Conservation (phyloP, 64 coral and sea anemone genomes). For the Catalaphyllia jardinei region DNA sequence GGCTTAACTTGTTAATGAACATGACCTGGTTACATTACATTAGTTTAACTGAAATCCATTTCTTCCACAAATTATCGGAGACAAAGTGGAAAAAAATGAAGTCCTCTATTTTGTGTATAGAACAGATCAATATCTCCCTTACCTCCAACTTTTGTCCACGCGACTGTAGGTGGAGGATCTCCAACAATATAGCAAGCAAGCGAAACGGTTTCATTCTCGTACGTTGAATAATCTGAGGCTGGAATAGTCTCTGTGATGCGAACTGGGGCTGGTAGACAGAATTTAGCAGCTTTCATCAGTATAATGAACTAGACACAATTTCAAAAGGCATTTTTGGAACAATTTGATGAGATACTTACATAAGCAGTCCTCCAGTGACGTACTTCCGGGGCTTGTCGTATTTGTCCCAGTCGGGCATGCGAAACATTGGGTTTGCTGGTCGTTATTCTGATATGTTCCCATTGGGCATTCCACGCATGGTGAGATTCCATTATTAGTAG, state of each 20-base stretch:
- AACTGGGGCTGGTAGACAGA: background rate
- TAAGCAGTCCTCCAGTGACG: slow-evolving; percentile 47
- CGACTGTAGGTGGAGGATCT: slow-evolving; percentile 2
- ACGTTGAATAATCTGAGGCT: background rate
- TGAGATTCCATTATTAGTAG: slow-evolving; percentile 53
- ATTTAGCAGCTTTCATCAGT: no score
- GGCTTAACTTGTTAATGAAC: no score
- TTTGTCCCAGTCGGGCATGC: slow-evolving; percentile 52
- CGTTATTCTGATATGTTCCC: slow-evolving; percentile 76
- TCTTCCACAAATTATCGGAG: no score
- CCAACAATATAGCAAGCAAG: slow-evolving; percentile 40
- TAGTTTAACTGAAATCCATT: no score
- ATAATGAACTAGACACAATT: no score
- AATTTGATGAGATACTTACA: slow-evolving; percentile 44
- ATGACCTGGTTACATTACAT: no score
- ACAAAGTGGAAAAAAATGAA: no score
- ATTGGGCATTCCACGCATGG: slow-evolving; percentile 57
- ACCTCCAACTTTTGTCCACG: slow-evolving; percentile 44
- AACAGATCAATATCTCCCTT: background rate
- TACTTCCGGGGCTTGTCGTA: slow-evolving; percentile 51
- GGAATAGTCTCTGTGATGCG: slow-evolving; percentile 22
- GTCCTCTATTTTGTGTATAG: no score
- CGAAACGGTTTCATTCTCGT: background rate
- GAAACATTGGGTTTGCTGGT: slow-evolving; percentile 66
- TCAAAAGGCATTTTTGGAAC: no score